These are phyloP conservation scores for Trachemys scripta DNA, from an alignment of 2,113 vertebrate genomes.

Conservation along the genomic window DNA sequence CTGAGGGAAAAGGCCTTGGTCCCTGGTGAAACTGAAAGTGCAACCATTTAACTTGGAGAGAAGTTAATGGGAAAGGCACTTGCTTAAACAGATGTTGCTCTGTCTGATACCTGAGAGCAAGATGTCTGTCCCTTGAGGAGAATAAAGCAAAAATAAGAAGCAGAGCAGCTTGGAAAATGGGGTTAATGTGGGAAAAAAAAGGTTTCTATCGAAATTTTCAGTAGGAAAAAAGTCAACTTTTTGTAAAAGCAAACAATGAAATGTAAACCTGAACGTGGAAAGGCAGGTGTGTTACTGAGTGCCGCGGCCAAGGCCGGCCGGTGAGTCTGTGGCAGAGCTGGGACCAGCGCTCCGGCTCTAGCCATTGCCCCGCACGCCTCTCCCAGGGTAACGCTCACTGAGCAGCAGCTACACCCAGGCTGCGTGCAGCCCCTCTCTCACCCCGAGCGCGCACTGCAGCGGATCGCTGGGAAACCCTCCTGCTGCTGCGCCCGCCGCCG, in stretches of 20 bases:
- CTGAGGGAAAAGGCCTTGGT: background rate
- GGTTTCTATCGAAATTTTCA: background rate
- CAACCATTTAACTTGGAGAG: background rate
- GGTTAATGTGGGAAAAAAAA: background rate
- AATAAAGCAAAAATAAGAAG: background rate
- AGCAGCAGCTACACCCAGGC: background rate
- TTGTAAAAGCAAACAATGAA: background rate
- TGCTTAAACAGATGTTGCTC: background rate
- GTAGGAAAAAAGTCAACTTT: background rate
- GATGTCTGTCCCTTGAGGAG: background rate
- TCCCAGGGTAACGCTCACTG: no score
- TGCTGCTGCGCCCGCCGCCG: background rate
- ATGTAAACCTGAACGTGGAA: background rate
- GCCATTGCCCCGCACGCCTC: conserved; percentile 12
- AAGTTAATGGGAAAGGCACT: background rate
- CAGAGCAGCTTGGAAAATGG: background rate
- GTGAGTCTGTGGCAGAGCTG: background rate
- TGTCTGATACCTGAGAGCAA: no score
- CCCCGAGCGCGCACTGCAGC: background rate
- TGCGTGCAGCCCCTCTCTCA: background rate
- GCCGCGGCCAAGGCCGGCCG: background rate
- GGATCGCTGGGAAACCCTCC: background rate
- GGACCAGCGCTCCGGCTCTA: background rate
- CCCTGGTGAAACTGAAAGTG: background rate
- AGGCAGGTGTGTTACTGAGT: background rate